Conservation (phyloP, 2,797 vertebrate genomes). For the Ambastaia sidthimunki region DNA sequence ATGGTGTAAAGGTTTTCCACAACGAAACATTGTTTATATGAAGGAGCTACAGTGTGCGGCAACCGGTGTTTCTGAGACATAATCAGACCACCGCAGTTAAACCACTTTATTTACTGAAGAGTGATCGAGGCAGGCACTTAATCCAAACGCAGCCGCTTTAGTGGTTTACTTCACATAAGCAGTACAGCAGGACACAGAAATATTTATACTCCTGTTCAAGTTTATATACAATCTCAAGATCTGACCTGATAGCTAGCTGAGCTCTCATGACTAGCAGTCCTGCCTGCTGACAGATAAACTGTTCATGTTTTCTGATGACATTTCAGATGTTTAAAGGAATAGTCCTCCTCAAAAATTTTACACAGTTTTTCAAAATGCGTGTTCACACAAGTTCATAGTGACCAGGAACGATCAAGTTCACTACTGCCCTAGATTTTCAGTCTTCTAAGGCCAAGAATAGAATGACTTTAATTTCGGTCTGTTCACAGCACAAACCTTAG, state of each 20-base stretch:
- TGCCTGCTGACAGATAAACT: not conserved
- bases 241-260: not conserved
- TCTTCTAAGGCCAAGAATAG: too few relatives aligned
- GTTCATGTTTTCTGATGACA: not conserved
- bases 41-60: not conserved
- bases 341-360: not conserved
- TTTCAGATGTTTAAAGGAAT: not conserved
- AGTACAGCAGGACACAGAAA: conserved; percentile 27
- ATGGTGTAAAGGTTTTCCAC: conserved; percentile 52
- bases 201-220: conserved; percentile 27
- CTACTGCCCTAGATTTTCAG: too few relatives aligned
- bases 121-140: conserved; percentile 25
- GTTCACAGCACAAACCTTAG: too few relatives aligned
- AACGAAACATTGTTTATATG: conserved; percentile 36
- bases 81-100: conserved; percentile 33
- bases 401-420: too few relatives aligned
- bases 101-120: conserved; percentile 29
- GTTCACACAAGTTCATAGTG: too few relatives aligned
- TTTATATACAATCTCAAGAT: conserved; percentile 19
- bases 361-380: too few relatives aligned
- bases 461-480: too few relatives aligned
- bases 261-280: not conserved
- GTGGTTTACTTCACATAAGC: conserved; percentile 5
- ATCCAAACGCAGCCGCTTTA: conserved; percentile 5
- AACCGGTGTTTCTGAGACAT: not conserved